Conservation (phyloP, 2,888 invertebrate species). For the Pollenia angustigena region DNA sequence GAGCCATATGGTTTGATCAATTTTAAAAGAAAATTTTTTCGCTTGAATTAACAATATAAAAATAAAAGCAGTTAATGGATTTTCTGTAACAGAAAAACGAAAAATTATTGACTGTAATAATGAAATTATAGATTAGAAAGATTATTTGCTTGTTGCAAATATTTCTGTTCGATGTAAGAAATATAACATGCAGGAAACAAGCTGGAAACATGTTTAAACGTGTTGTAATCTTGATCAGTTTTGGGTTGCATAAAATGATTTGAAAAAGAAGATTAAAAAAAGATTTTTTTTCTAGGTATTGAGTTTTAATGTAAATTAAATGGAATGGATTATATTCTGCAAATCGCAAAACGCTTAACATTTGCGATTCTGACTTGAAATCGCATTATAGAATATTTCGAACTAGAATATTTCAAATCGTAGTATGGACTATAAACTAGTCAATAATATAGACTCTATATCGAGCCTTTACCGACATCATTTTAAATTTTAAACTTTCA, state of each 20-base stretch:
- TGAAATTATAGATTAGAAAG: conserved; percentile 3
- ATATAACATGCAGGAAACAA: conserved; percentile 6
- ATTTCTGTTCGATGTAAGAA: neutral
- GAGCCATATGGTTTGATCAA: conserved; percentile 32
- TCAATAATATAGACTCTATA: too few species aligned
- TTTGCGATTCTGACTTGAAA: too few species aligned
- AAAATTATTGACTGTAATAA: neutral
- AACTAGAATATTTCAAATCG: too few species aligned
- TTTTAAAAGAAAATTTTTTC: conserved; percentile 39
- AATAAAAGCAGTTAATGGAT: conserved; percentile 34
- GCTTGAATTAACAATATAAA: conserved; percentile 60
- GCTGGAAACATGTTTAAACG: neutral
- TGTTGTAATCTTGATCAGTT: neutral
- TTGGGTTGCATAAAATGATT: neutral
- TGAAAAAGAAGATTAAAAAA: neutral
- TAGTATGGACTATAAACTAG: too few species aligned
- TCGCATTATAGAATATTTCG: too few species aligned
- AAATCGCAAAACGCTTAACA: too few species aligned
- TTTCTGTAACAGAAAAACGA: neutral
- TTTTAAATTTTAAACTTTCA: too few species aligned
- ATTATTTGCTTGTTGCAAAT: neutral
- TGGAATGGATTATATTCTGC: too few species aligned
- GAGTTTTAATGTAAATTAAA: too few species aligned
- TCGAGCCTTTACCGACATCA: too few species aligned
- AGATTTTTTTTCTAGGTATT: too few species aligned